Conservation (phyloP, 2,888 invertebrate species). For the Pseudococcus viburni region DNA sequence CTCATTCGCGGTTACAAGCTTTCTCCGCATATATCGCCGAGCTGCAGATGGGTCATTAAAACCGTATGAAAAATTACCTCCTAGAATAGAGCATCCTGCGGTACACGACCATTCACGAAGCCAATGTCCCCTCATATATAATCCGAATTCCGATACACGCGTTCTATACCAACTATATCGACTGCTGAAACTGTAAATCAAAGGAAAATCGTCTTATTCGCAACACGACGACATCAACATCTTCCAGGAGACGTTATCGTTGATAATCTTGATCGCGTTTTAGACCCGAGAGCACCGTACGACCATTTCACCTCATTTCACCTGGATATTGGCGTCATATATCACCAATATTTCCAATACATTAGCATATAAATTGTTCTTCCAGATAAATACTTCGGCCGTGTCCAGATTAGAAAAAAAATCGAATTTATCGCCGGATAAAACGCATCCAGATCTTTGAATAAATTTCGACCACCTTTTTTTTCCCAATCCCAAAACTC, state of each 20-base stretch:
- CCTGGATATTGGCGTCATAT: not conserved
- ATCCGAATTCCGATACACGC: not conserved
- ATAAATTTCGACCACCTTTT: not conserved
- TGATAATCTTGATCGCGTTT: conserved; percentile 6
- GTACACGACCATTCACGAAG: not conserved
- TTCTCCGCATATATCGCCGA: not conserved
- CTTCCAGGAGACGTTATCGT: not conserved
- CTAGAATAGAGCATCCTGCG: not conserved
- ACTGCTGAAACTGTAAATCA: not conserved
- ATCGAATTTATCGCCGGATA: conserved; percentile 12
- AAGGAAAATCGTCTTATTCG: conserved; percentile 7
- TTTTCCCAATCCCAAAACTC: not conserved
- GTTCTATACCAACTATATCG: not conserved
- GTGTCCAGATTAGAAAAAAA: not conserved
- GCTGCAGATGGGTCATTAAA: not conserved
- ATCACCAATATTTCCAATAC: conserved; percentile 28
- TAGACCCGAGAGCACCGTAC: not conserved
- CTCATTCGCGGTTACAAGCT: not conserved
- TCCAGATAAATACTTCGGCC: not conserved
- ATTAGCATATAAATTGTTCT: conserved; percentile 23
- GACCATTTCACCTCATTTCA: not conserved
- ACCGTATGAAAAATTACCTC: conserved; percentile 14
- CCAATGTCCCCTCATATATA: conserved; percentile 6
- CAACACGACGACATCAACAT: conserved; percentile 21
- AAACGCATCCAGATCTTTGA: conserved; percentile 11